These are phyloP conservation scores for Anguilla obscura DNA, from an alignment of 2,797 vertebrate genomes.

Conservation along the genomic window DNA sequence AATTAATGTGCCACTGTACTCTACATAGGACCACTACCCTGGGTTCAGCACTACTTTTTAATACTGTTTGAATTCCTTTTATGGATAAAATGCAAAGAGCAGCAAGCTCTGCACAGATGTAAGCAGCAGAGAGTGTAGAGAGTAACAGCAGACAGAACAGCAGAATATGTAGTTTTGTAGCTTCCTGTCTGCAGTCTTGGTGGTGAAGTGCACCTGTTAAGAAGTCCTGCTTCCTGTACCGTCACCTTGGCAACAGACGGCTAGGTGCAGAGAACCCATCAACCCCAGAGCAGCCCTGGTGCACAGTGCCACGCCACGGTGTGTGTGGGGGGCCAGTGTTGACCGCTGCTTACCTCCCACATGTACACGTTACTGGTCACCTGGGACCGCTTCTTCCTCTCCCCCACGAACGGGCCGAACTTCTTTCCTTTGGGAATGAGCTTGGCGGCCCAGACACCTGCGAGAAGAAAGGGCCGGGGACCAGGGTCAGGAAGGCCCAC, in stretches of 20 bases:
- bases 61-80: not conserved
- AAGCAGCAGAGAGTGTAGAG: not conserved
- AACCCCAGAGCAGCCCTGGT: not conserved
- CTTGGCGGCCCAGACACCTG: conserved; percentile 88
- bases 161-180: not conserved
- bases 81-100: not conserved
- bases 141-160: not conserved
- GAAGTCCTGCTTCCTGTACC: not conserved
- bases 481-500: not conserved
- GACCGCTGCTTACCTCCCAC: conserved; percentile 85
- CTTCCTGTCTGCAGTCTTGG: conserved; percentile 9
- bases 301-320: not conserved
- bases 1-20: too few species aligned
- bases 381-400: conserved; percentile 92
- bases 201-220: conserved; percentile 14
- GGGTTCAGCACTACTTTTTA: not conserved
- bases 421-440: conserved; percentile 88
- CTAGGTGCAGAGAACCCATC: not conserved
- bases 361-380: conserved; percentile 94
- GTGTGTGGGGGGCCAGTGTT: not conserved
- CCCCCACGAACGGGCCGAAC: conserved; percentile 88
- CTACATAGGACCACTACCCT: not conserved
- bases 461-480: conserved; percentile 8
- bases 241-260: not conserved
- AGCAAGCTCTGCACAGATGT: not conserved